Evolutionary conservation across 2,797 vertebrate species (phyloP), one percentile per base, ranked within the genome.

Genomic region (Squalus acanthias): DNA sequence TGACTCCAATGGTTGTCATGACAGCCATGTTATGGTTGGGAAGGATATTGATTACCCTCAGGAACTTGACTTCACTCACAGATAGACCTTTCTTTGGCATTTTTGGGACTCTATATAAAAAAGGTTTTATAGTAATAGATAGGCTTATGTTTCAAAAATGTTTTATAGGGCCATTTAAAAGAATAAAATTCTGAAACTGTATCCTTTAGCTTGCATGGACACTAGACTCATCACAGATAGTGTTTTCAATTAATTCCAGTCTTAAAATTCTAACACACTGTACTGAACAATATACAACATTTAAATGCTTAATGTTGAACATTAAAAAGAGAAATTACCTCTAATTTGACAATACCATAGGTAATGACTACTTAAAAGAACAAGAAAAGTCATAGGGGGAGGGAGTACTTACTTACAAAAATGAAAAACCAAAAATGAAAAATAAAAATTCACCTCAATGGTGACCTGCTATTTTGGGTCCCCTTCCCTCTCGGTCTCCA

Each of bases 11-110:
- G 97, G 97, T 97, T 97, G 97, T 97, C 97, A 96, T 97, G 97
- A 97, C 97, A 98, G 97, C 97, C 69, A 96, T 96, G 97, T 98
- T 98, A 97, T 97, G 98, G 97, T 97, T 97, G 97, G 98, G 97
- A 97, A 97, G 97, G 97, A 97, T 98, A 98, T 98, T 97, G 98
- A 98, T 98, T 97, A 97, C 96, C 97, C 96, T 82, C 93, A 97
- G 97, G 97, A 98, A 97, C 96, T 96, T 97, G 97, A 96, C 97
- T 97, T 97, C 96, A 97, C 96, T 97, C 97, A 96, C 96, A 97
- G 96, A 97, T 96, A 96, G 10, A 60, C 87, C 87, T 60, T 89
- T 57, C 57, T 96, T 96, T 97, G 96, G 97, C 97, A 97, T 96
- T 97, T 96, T 96, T 97, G 96, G 97, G 97, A 96, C 97, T 97